Evolutionary conservation across 2,797 vertebrate genomes (phyloP).

Genomic region (Cirrhinus mrigala): DNA sequence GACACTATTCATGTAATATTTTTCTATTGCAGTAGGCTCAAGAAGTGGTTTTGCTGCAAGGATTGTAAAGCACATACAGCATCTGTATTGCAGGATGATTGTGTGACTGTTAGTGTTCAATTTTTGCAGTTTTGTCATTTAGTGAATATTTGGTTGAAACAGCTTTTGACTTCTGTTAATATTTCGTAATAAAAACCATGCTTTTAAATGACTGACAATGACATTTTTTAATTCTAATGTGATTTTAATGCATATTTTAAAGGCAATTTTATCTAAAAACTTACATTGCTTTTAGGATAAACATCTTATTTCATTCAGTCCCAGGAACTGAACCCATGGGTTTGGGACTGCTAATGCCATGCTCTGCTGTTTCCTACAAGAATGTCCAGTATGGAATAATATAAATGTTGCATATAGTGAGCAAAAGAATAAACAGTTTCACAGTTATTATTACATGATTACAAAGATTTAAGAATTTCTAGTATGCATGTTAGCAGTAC

Average conservation of each 20-base stretch:
- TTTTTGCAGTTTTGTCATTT: constrained; percentile 20
- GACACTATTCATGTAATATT: constrained; percentile 71
- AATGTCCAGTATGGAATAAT: neutral
- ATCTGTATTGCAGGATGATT: constrained; percentile 60
- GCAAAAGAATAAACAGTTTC: neutral
- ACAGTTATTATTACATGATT: neutral
- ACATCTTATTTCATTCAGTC: neutral
- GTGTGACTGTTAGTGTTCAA: constrained; percentile 48
- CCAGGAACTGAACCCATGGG: neutral
- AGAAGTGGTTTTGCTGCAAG: constrained; percentile 68
- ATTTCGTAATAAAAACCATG: constrained; percentile 67
- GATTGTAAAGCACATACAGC: constrained; percentile 77
- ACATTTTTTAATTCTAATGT: neutral
- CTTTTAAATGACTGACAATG: constrained; percentile 67
- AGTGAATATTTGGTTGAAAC: constrained; percentile 69
- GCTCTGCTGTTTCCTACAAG: neutral
- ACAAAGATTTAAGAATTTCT: neutral
- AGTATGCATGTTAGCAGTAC: neutral
- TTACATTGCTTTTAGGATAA: neutral
- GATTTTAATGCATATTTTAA: neutral
- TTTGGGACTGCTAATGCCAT: neutral
- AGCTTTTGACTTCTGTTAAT: constrained; percentile 80
- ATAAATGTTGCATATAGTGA: neutral
- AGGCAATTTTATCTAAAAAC: neutral
- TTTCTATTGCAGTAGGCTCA: constrained; percentile 71